Evolutionary conservation across 1,140 invertebrate genomes (phyloP).

Genomic region (Teleogryllus occipitalis): DNA sequence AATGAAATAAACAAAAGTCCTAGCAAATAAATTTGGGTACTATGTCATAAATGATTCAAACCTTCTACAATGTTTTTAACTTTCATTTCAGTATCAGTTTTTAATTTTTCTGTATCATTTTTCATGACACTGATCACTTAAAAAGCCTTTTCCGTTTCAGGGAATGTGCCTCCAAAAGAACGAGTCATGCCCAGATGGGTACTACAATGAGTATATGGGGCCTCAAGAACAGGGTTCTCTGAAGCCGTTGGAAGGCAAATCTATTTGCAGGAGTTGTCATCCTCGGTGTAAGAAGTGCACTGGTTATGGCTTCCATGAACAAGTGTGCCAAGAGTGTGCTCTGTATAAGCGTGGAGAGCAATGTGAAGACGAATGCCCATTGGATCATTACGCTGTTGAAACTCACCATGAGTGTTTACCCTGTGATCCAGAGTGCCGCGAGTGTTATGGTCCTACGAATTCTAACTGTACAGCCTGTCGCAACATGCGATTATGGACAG

Average conservation of each 20-base stretch:
- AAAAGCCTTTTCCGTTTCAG: constrained; percentile 22
- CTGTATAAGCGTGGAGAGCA: constrained; percentile 79
- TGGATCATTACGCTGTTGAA: constrained; percentile 67
- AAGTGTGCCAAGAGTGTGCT: constrained; percentile 75
- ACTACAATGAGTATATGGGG: constrained; percentile 55
- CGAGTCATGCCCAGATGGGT: constrained; percentile 67
- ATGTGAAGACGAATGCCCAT: constrained; percentile 83
- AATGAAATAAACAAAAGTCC: no score
- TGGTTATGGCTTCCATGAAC: constrained; percentile 76
- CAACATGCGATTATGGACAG: constrained; percentile 72
- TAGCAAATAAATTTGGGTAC: no score
- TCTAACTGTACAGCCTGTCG: constrained; percentile 75
- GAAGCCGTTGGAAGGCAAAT: constrained; percentile 65
- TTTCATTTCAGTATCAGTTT: not conserved
- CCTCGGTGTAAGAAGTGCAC: constrained; percentile 80
- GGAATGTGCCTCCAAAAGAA: constrained; percentile 68
- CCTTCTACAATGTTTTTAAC: not conserved
- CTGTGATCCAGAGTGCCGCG: constrained; percentile 72
- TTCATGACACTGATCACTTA: not conserved
- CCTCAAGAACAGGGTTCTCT: constrained; percentile 59
- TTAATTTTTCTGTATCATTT: not conserved
- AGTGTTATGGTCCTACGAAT: constrained; percentile 69
- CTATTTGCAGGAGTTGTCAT: constrained; percentile 82
- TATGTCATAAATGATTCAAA: no score
- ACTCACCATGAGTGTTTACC: constrained; percentile 61